These are phyloP conservation scores for Astreopora myriophthalma DNA, from an alignment of 64 coral and sea anemone species.

Conservation along the genomic window DNA sequence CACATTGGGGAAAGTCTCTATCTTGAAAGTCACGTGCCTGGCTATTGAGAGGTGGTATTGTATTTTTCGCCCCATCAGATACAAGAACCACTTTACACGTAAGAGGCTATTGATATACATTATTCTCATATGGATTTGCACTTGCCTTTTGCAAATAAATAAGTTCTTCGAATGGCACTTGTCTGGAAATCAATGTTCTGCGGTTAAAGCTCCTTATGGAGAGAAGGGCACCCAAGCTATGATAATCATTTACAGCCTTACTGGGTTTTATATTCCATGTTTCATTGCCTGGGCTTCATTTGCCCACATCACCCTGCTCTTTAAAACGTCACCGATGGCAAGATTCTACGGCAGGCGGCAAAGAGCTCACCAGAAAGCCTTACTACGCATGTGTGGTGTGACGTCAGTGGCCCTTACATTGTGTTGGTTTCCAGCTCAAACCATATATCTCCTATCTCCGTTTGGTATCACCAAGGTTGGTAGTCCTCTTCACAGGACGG, in stretches of 20 bases:
- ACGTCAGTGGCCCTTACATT: conserved; percentile 34
- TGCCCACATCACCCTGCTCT: too few relatives aligned
- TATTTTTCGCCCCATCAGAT: background rate
- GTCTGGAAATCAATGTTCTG: background rate
- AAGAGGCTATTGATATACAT: background rate
- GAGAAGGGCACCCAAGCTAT: background rate
- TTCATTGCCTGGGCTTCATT: conserved; percentile 37
- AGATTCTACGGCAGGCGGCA: background rate
- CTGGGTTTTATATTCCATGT: conserved; percentile 52
- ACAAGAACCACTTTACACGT: background rate
- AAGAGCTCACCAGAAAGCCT: conserved; percentile 6
- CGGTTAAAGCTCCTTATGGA: background rate
- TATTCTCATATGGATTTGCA: background rate
- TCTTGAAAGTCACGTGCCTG: background rate
- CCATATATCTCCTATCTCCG: conserved; percentile 33
- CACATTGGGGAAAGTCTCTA: background rate
- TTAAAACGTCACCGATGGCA: too few relatives aligned
- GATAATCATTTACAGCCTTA: background rate
- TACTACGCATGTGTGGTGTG: conserved; percentile 69
- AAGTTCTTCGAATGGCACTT: background rate
- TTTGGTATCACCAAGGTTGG: background rate
- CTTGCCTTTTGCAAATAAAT: background rate
- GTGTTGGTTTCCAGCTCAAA: conserved; percentile 74
- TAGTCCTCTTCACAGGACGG: background rate
- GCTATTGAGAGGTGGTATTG: background rate